phyloP scores from a whole-genome alignment of 30 jellyfish, hydroid and myxozoan species.

The Pelagia noctiluca region DNA sequence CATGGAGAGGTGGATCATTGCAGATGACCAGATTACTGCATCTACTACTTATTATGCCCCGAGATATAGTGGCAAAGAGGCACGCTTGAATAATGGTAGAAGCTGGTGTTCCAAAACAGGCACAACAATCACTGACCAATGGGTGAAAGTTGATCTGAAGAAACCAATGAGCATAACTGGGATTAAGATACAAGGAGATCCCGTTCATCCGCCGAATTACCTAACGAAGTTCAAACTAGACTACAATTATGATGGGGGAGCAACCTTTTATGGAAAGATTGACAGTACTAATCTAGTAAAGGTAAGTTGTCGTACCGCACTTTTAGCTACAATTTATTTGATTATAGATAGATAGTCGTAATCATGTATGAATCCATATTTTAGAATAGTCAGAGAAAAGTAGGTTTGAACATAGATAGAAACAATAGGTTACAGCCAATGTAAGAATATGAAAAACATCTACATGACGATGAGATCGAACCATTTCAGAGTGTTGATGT shows the following conservation, averaged over 20 bases:
- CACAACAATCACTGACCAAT: conserved; percentile 27
- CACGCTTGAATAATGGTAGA: neutral
- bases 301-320: too few species aligned
- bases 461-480: too few species aligned
- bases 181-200: conserved; percentile 69
- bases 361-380: too few species aligned
- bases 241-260: conserved; percentile 54
- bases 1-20: conserved; percentile 52
- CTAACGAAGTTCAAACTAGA: conserved; percentile 44
- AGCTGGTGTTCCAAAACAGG: neutral
- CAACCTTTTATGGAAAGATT: too few species aligned
- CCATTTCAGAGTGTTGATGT: too few species aligned
- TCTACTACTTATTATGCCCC: neutral
- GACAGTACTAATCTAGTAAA: too few species aligned
- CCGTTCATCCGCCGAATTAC: conserved; percentile 30
- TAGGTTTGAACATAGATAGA: too few species aligned
- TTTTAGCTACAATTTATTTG: too few species aligned
- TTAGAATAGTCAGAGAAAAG: too few species aligned
- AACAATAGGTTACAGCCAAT: too few species aligned
- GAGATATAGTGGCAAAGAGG: neutral
- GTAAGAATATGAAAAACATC: too few species aligned
- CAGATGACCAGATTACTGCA: conserved; percentile 48
- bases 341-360: too few species aligned
- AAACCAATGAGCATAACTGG: conserved; percentile 60
- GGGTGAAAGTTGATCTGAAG: conserved; percentile 60